Evolutionary conservation across 2,113 vertebrate genomes (phyloP), one percentile per base, ranked within the genome.

Genomic region (Isichthys henryi): DNA sequence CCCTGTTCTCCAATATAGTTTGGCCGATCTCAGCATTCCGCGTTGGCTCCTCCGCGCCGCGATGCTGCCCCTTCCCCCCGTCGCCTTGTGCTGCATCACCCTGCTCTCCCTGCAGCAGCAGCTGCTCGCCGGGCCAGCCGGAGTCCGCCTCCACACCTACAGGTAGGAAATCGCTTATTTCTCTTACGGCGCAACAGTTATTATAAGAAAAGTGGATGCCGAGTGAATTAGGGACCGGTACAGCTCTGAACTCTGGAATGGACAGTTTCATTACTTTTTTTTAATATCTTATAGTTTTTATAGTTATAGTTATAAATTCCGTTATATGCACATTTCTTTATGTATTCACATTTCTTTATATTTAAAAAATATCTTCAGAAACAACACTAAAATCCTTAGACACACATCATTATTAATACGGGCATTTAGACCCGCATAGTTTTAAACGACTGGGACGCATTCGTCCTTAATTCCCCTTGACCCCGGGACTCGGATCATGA

Each of bases 41-140:
- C 90, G 21, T 90, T 91, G 90, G 88, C 87, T 92, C 91, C 91
- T 88, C 90, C 90, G 48, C 86, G 91, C 93, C 90, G 92, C 94
- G 94, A 96, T 96, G 96, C 92, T 86, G 84, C 91, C 91, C 13
- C 80, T 95, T 92, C 89, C 95, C 90, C 93, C 91, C 91, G 91
- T 96, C 0, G 91, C 92, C 77, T 88, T 95, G 91, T 96, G 89
- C 95, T 96, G 95, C 95, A 94, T 96, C 95, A 96, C 95, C 96
- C 95, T 96, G 90, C 66, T 96, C 50, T 94, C 89, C 90, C 89
- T 95, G 66, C 93, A 88, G 87, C 87, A 91, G 92, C 94, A 92
- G 92, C 92, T 95, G 82, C 88, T 91, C 88, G 95, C 95, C 74
- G 31, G 92, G 66, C 94, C 95, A 62, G 91, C 85, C 1, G 62